These are phyloP conservation scores for Erpetoichthys calabaricus DNA, from an alignment of 2,797 vertebrate species.

Conservation along the genomic window DNA sequence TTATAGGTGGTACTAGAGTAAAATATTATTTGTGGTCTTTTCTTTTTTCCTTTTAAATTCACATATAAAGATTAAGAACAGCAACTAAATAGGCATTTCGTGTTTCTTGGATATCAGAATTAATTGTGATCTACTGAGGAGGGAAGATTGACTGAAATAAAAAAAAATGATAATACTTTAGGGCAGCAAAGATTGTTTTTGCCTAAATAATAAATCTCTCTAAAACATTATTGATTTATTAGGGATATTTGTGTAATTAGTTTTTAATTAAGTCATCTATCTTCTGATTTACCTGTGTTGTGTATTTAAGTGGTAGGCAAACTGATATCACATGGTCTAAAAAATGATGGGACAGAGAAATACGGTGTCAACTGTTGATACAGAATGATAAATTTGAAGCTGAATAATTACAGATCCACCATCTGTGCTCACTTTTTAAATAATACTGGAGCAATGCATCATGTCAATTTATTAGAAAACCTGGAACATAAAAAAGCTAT, in stretches of 20 bases:
- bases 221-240: neutral
- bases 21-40: no score
- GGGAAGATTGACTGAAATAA: no score
- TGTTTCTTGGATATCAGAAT: no score
- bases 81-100: no score
- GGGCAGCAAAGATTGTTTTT: no score
- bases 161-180: no score
- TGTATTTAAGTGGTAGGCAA: neutral
- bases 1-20: no score
- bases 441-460: slow-evolving; percentile 29
- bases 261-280: slow-evolving; percentile 11
- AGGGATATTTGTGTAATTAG: neutral
- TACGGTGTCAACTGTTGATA: slow-evolving; percentile 11
- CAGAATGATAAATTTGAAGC: slow-evolving; percentile 23
- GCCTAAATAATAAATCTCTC: no score
- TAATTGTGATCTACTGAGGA: no score
- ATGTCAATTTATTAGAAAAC: slow-evolving; percentile 29
- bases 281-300: slow-evolving; percentile 1
- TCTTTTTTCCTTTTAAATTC: no score
- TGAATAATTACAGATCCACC: slow-evolving; percentile 29
- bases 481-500: slow-evolving; percentile 24
- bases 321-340: slow-evolving; percentile 4
- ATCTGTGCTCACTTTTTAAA: slow-evolving; percentile 36
- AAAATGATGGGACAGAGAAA: slow-evolving; percentile 4
- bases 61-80: no score